Conservation (phyloP, 1,140 invertebrate species). For the Chionoecetes opilio region DNA sequence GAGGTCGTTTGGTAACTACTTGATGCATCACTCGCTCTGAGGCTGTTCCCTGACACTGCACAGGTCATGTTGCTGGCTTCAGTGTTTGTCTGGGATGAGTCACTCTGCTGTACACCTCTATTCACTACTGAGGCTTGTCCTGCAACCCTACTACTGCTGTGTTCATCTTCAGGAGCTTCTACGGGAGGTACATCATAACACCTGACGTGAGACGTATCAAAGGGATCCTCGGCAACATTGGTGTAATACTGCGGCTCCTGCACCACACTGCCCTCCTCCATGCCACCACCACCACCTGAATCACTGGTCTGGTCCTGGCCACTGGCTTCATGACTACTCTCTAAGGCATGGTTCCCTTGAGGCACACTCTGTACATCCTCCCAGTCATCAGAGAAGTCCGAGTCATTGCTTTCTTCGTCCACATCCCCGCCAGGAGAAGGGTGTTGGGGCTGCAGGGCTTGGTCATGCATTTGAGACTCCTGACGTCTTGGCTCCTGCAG, state of each 20-base stretch:
- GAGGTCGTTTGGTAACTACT: not conserved
- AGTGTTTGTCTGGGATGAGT: not conserved
- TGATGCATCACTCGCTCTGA: not conserved
- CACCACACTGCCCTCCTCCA: too few species aligned
- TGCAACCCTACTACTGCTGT: not conserved
- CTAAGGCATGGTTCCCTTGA: not conserved
- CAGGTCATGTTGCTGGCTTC: not conserved
- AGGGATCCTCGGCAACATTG: conserved; percentile 82
- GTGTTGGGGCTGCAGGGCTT: conserved; percentile 12
- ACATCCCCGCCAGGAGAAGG: conserved; percentile 13
- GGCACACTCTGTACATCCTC: conserved; percentile 58
- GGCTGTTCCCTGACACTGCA: not conserved
- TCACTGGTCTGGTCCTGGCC: not conserved
- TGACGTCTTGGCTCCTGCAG: not conserved
- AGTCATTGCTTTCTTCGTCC: conserved; percentile 50
- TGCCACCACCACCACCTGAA: not conserved
- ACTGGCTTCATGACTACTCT: conserved; percentile 43
- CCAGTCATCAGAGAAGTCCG: conserved; percentile 65
- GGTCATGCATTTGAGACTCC: not conserved
- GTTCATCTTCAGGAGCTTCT: conserved; percentile 60
- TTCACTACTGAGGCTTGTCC: not conserved
- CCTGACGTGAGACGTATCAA: conserved; percentile 83
- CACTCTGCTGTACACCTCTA: not conserved
- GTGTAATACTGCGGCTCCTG: not conserved
- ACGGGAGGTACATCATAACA: conserved; percentile 81